Percentiles rank a stretch among this genome's conserved stretches.
These are phyloP conservation scores for Neodontobutis hainanensis DNA, from an alignment of 2,113 vertebrate genomes.

Conservation along the genomic window DNA sequence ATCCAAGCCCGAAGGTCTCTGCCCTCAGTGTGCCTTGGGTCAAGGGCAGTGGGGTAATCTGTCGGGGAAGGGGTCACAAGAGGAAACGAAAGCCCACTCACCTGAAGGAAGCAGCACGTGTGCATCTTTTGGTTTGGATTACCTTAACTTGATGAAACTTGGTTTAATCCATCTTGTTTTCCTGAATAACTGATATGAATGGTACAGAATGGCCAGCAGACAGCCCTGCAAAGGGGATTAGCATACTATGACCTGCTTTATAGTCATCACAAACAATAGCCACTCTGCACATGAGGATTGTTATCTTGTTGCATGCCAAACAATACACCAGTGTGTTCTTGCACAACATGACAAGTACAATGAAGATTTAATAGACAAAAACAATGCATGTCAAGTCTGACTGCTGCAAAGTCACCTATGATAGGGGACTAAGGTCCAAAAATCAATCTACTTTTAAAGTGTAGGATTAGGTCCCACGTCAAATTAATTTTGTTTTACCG, in stretches of 20 bases:
- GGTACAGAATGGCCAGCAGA: conserved; percentile 4
- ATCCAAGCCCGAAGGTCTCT: conserved; percentile 33
- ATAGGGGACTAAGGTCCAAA: conserved; percentile 18
- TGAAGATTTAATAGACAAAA: not conserved
- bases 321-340: conserved; percentile 4
- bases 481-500: conserved; percentile 77
- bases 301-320: conserved; percentile 15
- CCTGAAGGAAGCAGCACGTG: conserved; percentile 25
- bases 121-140: not conserved
- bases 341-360: not conserved
- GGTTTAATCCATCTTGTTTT: conserved; percentile 10
- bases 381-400: not conserved
- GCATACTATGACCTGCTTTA: conserved; percentile 69
- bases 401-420: not conserved
- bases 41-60: conserved; percentile 48
- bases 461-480: conserved; percentile 67
- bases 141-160: conserved; percentile 5
- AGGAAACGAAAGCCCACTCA: conserved; percentile 6
- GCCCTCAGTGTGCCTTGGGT: conserved; percentile 37
- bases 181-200: conserved; percentile 17
- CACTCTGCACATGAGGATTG: conserved; percentile 8
- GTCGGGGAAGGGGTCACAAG: conserved; percentile 19
- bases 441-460: conserved; percentile 67
- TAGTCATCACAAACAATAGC: conserved; percentile 52
- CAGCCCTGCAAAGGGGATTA: conserved; percentile 65